These are phyloP conservation scores for Periophthalmodon schlosseri DNA, from an alignment of 2,113 vertebrate species.

Conservation along the genomic window DNA sequence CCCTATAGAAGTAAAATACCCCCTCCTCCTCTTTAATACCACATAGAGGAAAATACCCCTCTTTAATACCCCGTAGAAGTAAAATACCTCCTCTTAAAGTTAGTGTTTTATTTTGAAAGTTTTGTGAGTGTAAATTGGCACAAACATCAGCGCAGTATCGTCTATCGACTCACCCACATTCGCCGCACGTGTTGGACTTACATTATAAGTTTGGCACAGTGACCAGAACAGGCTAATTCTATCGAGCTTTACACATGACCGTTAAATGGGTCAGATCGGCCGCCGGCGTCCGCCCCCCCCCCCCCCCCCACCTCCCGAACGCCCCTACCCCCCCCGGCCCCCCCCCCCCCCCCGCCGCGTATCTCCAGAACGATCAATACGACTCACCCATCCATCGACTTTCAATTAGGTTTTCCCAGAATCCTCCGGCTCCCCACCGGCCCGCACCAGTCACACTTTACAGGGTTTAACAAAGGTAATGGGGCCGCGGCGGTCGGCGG, in stretches of 20 bases:
- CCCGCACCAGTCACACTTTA: slow-evolving; percentile 47
- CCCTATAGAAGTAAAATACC: too few species aligned
- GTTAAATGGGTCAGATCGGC: slow-evolving; percentile 66
- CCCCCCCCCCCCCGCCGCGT: slow-evolving; percentile 35
- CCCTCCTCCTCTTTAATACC: too few species aligned
- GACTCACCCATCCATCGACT: slow-evolving; percentile 65
- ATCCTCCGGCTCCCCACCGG: slow-evolving; percentile 40
- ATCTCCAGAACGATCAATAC: slow-evolving; percentile 58
- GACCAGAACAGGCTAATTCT: slow-evolving; percentile 34
- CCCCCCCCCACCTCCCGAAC: too few species aligned
- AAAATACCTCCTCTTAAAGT: too few species aligned
- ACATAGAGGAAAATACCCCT: too few species aligned
- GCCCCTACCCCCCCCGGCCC: too few species aligned
- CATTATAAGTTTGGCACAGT: slow-evolving; percentile 25
- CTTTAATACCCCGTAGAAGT: too few species aligned
- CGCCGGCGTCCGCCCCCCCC: slow-evolving; percentile 14
- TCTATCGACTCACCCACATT: slow-evolving; percentile 21
- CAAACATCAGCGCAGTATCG: neutral
- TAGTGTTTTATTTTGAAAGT: too few species aligned
- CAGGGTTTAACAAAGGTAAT: slow-evolving; percentile 44
- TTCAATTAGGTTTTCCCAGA: slow-evolving; percentile 60
- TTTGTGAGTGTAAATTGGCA: too few species aligned
- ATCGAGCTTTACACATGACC: slow-evolving; percentile 54
- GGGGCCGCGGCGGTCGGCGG: slow-evolving; percentile 35
- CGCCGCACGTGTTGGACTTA: slow-evolving; percentile 38